phyloP scores from a whole-genome alignment of 2,113 vertebrate species.

The Electrona antarctica region DNA sequence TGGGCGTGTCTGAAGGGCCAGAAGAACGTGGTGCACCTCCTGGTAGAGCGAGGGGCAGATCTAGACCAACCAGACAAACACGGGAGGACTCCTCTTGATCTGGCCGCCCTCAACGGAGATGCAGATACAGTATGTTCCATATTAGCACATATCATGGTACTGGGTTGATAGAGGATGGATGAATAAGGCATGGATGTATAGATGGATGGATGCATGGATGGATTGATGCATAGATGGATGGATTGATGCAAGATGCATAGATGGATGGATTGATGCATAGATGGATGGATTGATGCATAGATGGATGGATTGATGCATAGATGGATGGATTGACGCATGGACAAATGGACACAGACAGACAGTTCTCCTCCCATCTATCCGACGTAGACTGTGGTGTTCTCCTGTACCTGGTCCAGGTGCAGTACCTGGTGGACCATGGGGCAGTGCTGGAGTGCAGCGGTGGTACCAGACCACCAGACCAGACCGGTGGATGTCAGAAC shows the following conservation, averaged over 20 bases:
- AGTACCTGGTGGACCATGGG: slow-evolving; percentile 92
- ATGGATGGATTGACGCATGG: no score
- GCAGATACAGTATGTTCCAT: slow-evolving; percentile 88
- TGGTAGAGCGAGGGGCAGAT: slow-evolving; percentile 88
- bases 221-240: no score
- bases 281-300: no score
- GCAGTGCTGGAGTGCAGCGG: slow-evolving; percentile 91
- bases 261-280: no score
- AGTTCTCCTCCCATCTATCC: no score
- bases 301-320: no score
- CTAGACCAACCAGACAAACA: slow-evolving; percentile 92
- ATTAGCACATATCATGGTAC: neutral
- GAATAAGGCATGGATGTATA: neutral
- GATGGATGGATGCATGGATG: neutral
- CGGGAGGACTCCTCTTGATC: slow-evolving; percentile 91
- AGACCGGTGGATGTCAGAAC: slow-evolving; percentile 89
- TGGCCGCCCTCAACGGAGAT: slow-evolving; percentile 94
- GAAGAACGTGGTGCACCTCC: slow-evolving; percentile 83
- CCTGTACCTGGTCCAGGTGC: slow-evolving; percentile 80
- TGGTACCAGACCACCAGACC: slow-evolving; percentile 87
- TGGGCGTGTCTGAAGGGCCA: slow-evolving; percentile 97
- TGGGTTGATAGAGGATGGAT: slow-evolving; percentile 29
- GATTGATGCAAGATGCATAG: no score
- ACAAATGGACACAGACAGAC: neutral
- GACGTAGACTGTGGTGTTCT: neutral